Percentiles rank a stretch among this genome's conserved stretches.
Conservation (phyloP, 2,888 invertebrate species). For the Nasonia oneida region DNA sequence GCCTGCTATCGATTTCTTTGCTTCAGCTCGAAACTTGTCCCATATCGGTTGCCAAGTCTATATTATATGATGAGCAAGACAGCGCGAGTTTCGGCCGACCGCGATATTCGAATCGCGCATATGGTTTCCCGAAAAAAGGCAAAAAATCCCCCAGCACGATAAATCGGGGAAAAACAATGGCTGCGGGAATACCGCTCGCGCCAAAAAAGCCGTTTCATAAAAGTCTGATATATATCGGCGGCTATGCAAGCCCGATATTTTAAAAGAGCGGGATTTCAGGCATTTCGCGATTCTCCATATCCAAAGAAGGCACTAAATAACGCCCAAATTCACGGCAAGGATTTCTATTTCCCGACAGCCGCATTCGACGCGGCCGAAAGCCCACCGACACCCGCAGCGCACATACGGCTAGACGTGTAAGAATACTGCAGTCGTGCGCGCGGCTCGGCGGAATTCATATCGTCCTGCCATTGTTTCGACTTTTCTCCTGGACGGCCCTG, state of each 20-base stretch:
- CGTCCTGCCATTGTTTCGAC: constrained; percentile 51
- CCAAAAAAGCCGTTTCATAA: not conserved
- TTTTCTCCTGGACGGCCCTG: not conserved
- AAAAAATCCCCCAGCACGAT: not conserved
- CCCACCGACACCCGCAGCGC: not conserved
- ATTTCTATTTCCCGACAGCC: constrained; percentile 9
- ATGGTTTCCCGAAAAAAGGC: no score
- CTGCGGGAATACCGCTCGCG: not conserved
- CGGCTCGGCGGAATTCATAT: constrained; percentile 22
- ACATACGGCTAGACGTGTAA: not conserved
- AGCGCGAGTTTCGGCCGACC: no score
- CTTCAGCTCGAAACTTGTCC: not conserved
- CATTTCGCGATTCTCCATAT: not conserved
- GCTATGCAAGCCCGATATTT: not conserved
- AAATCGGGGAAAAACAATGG: not conserved
- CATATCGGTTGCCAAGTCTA: no score
- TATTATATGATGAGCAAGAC: no score
- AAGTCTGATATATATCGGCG: not conserved
- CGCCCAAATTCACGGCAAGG: not conserved
- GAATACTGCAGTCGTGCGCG: not conserved
- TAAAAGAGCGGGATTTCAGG: not conserved
- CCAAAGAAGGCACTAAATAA: constrained; percentile 30
- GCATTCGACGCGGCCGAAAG: not conserved
- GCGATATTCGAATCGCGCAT: no score
- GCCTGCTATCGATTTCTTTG: not conserved